Evolutionary conservation across 2,888 invertebrate genomes (phyloP), one percentile per base, ranked within the genome.

Genomic region (Trimorus sp.): DNA sequence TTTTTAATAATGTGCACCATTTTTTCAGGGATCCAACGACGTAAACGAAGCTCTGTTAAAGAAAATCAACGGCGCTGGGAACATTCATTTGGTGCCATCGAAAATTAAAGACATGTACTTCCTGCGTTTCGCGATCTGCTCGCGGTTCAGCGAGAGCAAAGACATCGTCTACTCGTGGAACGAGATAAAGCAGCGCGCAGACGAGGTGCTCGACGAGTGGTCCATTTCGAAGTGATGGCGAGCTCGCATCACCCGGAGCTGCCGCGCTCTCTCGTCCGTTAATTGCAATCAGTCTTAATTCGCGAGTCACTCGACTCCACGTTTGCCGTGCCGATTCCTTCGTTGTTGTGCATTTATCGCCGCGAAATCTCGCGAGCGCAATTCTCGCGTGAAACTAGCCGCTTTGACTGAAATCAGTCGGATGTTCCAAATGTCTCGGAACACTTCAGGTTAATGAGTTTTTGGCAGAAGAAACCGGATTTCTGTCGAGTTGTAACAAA

Each of bases 21-120:
- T 38, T 9, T 66, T 40, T 15, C 86, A 94, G 94, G 96, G 95
- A 8, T 92, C 94, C 0, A 98, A 98, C 90, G 97, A 97, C 83
- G 86, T 94, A 2, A 98, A 97, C 89, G 98, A 98, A 90, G 93
- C 93, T 3, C 92, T 98, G 0, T 92, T 98, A 83, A 96, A 97
- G 89, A 94, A 94, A 73, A 96, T 99, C 79, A 98, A 98, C 90
- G 97, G 96, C 0, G 95, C 97, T 70, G 98, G 98, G 5, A 95
- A 96, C 85, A 98, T 99, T 84, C 98, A 98, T 90, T 93, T 99
- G 89, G 98, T 98, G 14, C 98, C 99, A 0, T 96, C 98, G 0
- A 97, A 97, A 92, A 96, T 98, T 77, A 94, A 95, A 56, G 97
- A 96, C 82, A 93, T 93, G 0, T 98, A 96, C 91, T 98, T 98